These are phyloP conservation scores for Cremastinae sp. DNA, from an alignment of 2,888 invertebrate genomes.

Conservation along the genomic window DNA sequence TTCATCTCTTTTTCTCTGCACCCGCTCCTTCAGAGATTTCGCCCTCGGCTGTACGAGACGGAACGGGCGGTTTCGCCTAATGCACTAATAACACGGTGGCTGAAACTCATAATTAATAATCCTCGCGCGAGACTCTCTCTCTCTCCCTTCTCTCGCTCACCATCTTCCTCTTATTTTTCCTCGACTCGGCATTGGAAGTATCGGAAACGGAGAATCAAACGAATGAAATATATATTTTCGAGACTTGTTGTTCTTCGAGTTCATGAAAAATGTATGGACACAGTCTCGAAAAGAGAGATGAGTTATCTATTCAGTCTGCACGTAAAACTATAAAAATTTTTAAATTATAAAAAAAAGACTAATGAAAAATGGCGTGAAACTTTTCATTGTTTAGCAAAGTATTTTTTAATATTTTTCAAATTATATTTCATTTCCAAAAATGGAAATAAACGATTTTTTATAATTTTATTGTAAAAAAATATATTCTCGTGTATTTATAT, in stretches of 20 bases:
- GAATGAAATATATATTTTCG: background rate
- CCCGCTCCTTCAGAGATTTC: conserved; percentile 64
- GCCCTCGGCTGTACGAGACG: conserved; percentile 66
- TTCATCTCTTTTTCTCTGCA: conserved; percentile 56
- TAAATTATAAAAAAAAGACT: no score
- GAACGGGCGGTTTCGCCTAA: conserved; percentile 77
- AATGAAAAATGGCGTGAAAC: no score
- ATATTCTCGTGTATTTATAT: no score
- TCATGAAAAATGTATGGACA: conserved; percentile 1
- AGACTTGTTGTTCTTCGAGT: conserved; percentile 2
- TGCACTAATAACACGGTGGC: conserved; percentile 79
- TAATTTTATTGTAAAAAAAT: no score
- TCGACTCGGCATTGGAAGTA: conserved; percentile 7
- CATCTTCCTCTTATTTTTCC: conserved; percentile 18
- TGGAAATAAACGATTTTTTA: no score
- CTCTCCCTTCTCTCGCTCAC: no score
- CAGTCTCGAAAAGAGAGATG: no score
- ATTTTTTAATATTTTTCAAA: no score
- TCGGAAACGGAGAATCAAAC: conserved; percentile 3
- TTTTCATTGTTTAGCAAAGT: no score
- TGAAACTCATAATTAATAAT: conserved; percentile 78
- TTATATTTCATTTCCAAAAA: no score
- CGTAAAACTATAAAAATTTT: no score
- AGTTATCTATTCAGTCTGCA: no score
- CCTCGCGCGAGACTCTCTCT: conserved; percentile 55